Evolutionary conservation across 1,140 invertebrate genomes (phyloP).

Genomic region (Leptopilina boulardi): DNA sequence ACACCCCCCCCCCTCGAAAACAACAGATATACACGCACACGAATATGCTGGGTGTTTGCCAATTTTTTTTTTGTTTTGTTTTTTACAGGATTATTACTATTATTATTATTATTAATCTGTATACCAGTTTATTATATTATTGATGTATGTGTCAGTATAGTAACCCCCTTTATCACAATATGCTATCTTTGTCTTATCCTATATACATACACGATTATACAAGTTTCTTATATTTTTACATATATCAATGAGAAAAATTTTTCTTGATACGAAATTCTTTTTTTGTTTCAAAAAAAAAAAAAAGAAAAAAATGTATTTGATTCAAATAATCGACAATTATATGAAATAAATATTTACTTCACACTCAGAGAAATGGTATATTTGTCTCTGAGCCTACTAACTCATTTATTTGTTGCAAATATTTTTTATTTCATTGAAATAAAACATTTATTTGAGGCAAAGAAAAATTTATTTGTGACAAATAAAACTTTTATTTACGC

Average conservation of each 20-base stretch:
- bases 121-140: slow-evolving; percentile 3
- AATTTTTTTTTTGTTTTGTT: slow-evolving; percentile 43
- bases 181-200: slow-evolving; percentile 20
- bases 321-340: too few species aligned
- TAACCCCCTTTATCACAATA: neutral
- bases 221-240: neutral
- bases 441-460: too few species aligned
- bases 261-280: too few species aligned
- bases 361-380: too few species aligned
- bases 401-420: too few species aligned
- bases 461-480: too few species aligned
- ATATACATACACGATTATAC: slow-evolving; percentile 7
- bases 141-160: slow-evolving; percentile 9
- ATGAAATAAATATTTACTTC: too few species aligned
- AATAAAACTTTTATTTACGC: too few species aligned
- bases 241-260: neutral
- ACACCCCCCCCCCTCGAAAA: slow-evolving; percentile 63
- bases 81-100: slow-evolving; percentile 27
- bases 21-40: slow-evolving; percentile 49
- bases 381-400: too few species aligned
- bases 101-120: slow-evolving; percentile 31
- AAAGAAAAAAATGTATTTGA: too few species aligned
- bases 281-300: too few species aligned
- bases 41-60: slow-evolving; percentile 56
- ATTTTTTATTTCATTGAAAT: too few species aligned